Evolutionary conservation across 1,140 invertebrate genomes (phyloP).

Genomic region (Leucophenga varia): DNA sequence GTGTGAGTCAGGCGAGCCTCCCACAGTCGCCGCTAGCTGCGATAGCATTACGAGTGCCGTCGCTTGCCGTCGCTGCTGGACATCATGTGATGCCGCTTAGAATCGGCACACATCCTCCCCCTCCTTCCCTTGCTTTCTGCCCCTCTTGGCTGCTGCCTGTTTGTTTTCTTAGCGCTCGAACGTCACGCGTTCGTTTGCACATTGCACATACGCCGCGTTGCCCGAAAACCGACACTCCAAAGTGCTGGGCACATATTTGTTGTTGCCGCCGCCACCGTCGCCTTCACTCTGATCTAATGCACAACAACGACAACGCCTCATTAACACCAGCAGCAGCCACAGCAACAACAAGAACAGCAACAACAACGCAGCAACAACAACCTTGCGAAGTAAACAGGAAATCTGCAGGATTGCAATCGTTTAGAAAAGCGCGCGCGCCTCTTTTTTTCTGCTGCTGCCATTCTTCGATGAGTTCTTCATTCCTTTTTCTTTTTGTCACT

Average conservation of each 20-base stretch:
- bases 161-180: slow-evolving; percentile 29
- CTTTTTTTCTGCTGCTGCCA: too few relatives aligned
- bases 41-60: too few relatives aligned
- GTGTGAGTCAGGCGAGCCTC: slow-evolving; percentile 18
- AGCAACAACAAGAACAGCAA: slow-evolving; percentile 9
- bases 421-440: slow-evolving; percentile 28
- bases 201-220: slow-evolving; percentile 8
- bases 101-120: slow-evolving; percentile 21
- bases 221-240: slow-evolving; percentile 3
- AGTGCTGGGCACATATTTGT: too few relatives aligned
- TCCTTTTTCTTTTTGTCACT: not conserved
- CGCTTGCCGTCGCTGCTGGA: too few relatives aligned
- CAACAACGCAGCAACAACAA: slow-evolving; percentile 21
- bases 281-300: slow-evolving; percentile 6
- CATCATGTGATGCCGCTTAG: slow-evolving; percentile 22
- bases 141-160: slow-evolving; percentile 13
- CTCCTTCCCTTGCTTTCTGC: slow-evolving; percentile 18
- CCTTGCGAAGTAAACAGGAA: slow-evolving; percentile 38
- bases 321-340: slow-evolving; percentile 21
- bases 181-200: slow-evolving; percentile 10
- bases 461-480: too few relatives aligned
- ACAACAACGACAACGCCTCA: slow-evolving; percentile 32
- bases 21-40: too few relatives aligned
- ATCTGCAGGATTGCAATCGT: slow-evolving; percentile 28
- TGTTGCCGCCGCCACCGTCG: too few relatives aligned